phyloP scores from a whole-genome alignment of 2,113 vertebrate genomes.

The Paraplagusia blochii region DNA sequence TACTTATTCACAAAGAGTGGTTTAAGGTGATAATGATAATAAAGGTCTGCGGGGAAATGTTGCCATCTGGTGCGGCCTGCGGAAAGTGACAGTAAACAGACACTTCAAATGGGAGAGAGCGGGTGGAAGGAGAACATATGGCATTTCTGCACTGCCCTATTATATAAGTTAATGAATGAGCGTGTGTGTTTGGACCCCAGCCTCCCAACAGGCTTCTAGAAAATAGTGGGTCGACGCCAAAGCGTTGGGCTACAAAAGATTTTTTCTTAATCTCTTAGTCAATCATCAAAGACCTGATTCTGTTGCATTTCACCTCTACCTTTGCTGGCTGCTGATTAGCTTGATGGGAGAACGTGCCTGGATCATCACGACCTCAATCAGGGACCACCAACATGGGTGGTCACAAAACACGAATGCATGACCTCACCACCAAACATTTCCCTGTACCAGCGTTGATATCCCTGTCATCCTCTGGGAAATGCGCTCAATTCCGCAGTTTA shows the following conservation, averaged over 20 bases:
- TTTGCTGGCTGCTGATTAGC: conserved; percentile 37
- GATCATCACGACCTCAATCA: conserved; percentile 25
- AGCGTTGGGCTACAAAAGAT: too few species aligned
- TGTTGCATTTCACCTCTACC: conserved; percentile 18
- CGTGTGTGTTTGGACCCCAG: too few species aligned
- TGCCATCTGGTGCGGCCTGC: neutral
- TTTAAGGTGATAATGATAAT: conserved; percentile 4
- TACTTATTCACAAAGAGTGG: conserved; percentile 19
- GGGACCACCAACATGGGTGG: conserved; percentile 13
- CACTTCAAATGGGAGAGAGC: too few species aligned
- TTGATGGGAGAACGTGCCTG: conserved; percentile 10
- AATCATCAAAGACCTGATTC: too few species aligned
- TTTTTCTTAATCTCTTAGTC: too few species aligned
- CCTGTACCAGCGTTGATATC: neutral
- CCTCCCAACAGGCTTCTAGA: too few species aligned
- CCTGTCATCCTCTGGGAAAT: conserved; percentile 29
- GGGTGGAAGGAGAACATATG: too few species aligned
- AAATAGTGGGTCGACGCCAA: too few species aligned
- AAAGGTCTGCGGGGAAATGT: neutral
- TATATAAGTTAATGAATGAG: too few species aligned
- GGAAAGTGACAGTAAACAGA: too few species aligned
- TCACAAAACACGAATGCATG: conserved; percentile 33
- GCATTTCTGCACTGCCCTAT: too few species aligned
- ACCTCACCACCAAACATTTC: conserved; percentile 43
- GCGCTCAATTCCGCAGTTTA: conserved; percentile 13